These are phyloP conservation scores for Monodelphis domestica DNA, from an alignment of 2,797 vertebrate genomes.

Conservation along the genomic window DNA sequence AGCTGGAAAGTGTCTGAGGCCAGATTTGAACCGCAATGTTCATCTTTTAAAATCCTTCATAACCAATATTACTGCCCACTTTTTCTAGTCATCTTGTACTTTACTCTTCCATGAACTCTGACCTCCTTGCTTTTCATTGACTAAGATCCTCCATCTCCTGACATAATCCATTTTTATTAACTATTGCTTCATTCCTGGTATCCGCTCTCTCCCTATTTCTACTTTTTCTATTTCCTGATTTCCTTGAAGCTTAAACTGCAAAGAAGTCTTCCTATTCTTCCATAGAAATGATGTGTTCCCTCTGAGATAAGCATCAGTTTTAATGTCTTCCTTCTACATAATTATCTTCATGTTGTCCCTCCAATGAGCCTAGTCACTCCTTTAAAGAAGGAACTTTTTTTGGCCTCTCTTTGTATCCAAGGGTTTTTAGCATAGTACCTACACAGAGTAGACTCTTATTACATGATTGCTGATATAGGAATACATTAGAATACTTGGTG, in stretches of 20 bases:
- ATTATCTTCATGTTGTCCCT: not conserved
- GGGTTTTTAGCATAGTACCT: not conserved
- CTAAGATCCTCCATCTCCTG: not conserved
- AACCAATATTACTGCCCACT: not conserved
- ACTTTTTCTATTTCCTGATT: not conserved
- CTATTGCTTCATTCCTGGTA: not conserved
- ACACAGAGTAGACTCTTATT: not conserved
- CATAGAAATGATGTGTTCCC: not conserved
- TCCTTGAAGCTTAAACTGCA: not conserved
- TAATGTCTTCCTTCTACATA: not conserved
- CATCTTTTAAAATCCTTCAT: not conserved
- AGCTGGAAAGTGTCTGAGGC: too few species aligned
- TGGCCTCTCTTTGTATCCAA: not conserved
- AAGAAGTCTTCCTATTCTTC: not conserved
- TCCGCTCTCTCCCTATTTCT: not conserved
- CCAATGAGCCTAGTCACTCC: not conserved
- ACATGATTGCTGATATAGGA: not conserved
- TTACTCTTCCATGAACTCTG: not conserved
- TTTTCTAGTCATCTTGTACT: not conserved
- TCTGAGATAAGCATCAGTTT: not conserved
- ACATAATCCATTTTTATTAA: not conserved
- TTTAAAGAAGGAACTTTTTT: not conserved
- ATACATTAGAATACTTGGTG: not conserved
- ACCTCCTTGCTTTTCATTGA: not conserved
- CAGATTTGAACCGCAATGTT: too few species aligned